Evolutionary conservation across 2,797 vertebrate genomes (phyloP).

Genomic region (Oryzias sinensis): DNA sequence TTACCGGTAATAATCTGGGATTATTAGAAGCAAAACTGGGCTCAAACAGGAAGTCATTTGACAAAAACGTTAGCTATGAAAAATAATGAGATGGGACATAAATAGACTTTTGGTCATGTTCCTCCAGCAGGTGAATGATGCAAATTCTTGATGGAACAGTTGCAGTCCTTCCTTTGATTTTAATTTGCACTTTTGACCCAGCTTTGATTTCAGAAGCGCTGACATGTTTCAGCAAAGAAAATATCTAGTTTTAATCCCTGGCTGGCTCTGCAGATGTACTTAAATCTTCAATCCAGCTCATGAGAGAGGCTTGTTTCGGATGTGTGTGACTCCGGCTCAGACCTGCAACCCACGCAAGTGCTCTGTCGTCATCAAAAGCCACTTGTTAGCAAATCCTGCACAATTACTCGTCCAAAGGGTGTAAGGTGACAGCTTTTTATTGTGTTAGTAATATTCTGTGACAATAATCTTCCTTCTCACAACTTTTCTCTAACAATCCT

Average conservation of each 20-base stretch:
- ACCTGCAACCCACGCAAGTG: conserved; percentile 57
- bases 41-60: too few species aligned
- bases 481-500: conserved; percentile 41
- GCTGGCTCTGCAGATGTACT: conserved; percentile 45
- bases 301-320: conserved; percentile 69
- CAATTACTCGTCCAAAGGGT: conserved; percentile 65
- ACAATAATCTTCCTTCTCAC: conserved; percentile 66
- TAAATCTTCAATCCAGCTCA: conserved; percentile 37
- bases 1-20: too few species aligned
- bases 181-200: conserved; percentile 66
- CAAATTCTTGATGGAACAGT: too few species aligned
- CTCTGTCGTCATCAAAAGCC: conserved; percentile 75
- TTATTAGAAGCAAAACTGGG: too few species aligned
- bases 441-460: conserved; percentile 74
- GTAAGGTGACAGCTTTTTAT: conserved; percentile 68
- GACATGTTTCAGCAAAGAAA: conserved; percentile 17
- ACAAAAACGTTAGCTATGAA: too few species aligned
- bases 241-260: conserved; percentile 45
- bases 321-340: conserved; percentile 65
- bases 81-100: too few species aligned
- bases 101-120: too few species aligned
- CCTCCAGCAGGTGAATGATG: too few species aligned
- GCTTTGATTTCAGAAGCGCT: conserved; percentile 27
- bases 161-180: conserved; percentile 47
- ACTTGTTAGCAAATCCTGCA: conserved; percentile 69